phyloP scores from a whole-genome alignment of 1,140 invertebrate species.

The Alviniconcha marisindica region DNA sequence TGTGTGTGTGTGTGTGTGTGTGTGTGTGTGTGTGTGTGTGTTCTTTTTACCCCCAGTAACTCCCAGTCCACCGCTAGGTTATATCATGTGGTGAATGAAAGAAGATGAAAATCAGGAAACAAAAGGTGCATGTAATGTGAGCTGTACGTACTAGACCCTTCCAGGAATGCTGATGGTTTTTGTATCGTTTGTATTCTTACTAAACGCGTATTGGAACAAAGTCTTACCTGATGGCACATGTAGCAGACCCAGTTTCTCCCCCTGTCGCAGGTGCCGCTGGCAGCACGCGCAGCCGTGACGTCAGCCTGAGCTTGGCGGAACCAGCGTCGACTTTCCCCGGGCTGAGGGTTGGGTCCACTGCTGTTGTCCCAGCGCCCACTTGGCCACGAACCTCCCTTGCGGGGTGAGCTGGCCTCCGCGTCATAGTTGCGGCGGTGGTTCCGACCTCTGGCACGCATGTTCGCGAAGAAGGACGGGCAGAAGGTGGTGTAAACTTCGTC shows the following conservation, averaged over 20 bases:
- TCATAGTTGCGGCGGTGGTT: background rate
- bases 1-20: background rate
- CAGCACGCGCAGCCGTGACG: slow-evolving; percentile 43
- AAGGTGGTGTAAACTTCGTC: background rate
- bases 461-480: slow-evolving; percentile 15
- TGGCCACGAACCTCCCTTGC: no score
- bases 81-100: no score
- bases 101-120: no score
- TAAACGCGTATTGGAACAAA: no score
- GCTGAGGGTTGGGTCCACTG: slow-evolving; percentile 27
- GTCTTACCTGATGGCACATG: slow-evolving; percentile 60
- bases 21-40: background rate
- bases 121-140: no score
- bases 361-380: background rate
- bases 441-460: slow-evolving; percentile 25
- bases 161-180: no score
- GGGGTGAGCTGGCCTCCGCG: background rate
- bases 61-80: no score
- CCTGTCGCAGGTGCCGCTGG: background rate
- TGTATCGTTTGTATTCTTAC: no score
- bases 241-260: slow-evolving; percentile 61
- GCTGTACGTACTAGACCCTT: no score
- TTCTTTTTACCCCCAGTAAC: background rate
- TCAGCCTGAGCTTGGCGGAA: slow-evolving; percentile 57
- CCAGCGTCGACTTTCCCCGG: slow-evolving; percentile 52